Evolutionary conservation across 2,113 vertebrate genomes (phyloP).

Genomic region (Suricata suricatta): DNA sequence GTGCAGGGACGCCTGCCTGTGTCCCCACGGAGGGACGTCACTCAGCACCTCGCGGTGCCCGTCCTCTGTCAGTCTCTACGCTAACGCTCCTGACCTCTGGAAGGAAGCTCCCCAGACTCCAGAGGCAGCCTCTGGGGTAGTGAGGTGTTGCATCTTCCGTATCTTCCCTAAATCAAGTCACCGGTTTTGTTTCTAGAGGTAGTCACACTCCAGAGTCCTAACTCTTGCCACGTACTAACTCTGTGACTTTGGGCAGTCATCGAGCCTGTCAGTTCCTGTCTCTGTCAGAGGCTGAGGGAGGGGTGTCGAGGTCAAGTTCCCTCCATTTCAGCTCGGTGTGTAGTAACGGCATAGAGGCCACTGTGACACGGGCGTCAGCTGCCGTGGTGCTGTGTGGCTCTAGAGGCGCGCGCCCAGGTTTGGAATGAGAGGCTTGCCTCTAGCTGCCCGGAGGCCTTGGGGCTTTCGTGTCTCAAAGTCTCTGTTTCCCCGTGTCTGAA

Average conservation of each 20-base stretch:
- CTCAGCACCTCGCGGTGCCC: accelerated
- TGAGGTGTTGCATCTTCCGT: neutral
- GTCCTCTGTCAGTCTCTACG: neutral
- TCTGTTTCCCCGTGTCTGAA: neutral
- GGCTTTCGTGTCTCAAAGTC: neutral
- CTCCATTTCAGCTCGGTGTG: neutral
- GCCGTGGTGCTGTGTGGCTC: too few relatives aligned
- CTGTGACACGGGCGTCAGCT: neutral
- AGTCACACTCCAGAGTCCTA: neutral
- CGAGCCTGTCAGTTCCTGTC: neutral
- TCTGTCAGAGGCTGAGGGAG: neutral
- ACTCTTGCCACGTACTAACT: neutral
- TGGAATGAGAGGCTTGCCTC: neutral
- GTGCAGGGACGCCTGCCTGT: neutral
- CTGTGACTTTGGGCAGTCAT: neutral
- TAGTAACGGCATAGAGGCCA: neutral
- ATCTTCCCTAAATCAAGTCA: neutral
- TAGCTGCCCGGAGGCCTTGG: neutral
- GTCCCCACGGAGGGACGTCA: neutral
- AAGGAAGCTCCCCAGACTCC: neutral
- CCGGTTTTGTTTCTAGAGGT: neutral
- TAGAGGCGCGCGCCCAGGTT: neutral
- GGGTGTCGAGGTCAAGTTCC: neutral
- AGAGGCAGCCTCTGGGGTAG: neutral
- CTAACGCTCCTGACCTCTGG: neutral